These are phyloP conservation scores for Ptychodera flava DNA, from an alignment of 35 echinoderm and acorn worm species.

Conservation along the genomic window DNA sequence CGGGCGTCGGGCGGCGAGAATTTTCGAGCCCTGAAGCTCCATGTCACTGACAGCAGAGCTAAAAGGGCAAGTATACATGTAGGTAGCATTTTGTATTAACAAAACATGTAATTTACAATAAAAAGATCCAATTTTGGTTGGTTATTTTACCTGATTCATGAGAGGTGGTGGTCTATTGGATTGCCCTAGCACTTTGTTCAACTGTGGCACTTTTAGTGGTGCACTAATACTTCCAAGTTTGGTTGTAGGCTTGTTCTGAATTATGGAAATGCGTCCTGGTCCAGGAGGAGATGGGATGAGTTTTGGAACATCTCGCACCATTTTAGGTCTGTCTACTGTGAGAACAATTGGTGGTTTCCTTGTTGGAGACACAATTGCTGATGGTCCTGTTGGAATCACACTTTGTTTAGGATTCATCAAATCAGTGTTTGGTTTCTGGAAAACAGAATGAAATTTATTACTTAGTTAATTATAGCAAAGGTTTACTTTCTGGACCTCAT, in stretches of 20 bases:
- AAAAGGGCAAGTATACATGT: too few relatives aligned
- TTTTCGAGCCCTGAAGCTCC: too few relatives aligned
- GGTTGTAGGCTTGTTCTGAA: not conserved
- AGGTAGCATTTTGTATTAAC: too few relatives aligned
- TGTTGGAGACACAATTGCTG: not conserved
- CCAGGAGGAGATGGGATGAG: not conserved
- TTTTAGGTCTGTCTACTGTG: not conserved
- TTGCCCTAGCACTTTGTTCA: not conserved
- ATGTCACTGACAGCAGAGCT: too few relatives aligned
- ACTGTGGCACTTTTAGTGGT: not conserved
- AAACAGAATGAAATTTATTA: not conserved
- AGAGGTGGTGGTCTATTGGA: not conserved
- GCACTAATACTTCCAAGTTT: not conserved
- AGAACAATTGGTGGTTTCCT: not conserved
- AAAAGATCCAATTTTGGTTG: too few relatives aligned
- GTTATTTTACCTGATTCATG: not conserved
- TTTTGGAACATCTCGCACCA: not conserved
- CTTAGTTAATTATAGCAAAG: too few relatives aligned
- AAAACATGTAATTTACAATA: too few relatives aligned
- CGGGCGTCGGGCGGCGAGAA: too few relatives aligned
- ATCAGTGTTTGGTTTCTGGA: not conserved
- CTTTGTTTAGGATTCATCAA: not conserved
- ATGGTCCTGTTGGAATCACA: not conserved
- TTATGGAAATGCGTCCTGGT: not conserved
- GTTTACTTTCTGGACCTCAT: too few relatives aligned